Evolutionary conservation across 2,113 vertebrate genomes (phyloP).

Genomic region (Corydoras sp.): DNA sequence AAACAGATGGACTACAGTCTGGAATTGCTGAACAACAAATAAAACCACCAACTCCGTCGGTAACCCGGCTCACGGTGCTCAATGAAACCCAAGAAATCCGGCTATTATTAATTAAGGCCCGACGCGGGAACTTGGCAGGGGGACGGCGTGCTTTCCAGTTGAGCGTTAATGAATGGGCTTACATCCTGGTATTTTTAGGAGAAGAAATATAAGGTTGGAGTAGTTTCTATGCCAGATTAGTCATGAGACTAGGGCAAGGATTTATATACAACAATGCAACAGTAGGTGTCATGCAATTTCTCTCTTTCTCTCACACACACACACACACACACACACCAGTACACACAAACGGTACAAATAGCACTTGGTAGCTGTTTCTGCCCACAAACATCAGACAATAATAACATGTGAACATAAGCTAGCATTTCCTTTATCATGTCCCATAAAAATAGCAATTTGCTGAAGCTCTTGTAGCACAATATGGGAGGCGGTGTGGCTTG

Average conservation of each 20-base stretch:
- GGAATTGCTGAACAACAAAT: no score
- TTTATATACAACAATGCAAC: conserved; percentile 4
- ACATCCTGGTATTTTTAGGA: no score
- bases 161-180: no score
- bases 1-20: no score
- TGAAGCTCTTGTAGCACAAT: conserved; percentile 86
- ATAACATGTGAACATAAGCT: conserved; percentile 86
- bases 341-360: conserved; percentile 24
- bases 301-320: conserved; percentile 12
- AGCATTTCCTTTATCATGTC: conserved; percentile 94
- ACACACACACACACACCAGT: conserved; percentile 3
- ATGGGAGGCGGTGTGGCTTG: conserved; percentile 88
- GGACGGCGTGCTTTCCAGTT: no score
- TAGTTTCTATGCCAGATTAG: neutral
- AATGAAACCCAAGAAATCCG: no score
- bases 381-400: conserved; percentile 68
- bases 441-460: conserved; percentile 97
- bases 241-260: neutral
- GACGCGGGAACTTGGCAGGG: no score
- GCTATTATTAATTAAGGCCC: no score
- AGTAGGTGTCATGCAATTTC: conserved; percentile 5
- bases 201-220: no score
- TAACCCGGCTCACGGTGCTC: no score
- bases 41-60: no score
- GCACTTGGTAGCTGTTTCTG: conserved; percentile 40